phyloP scores from a whole-genome alignment of 2,113 vertebrate species.

The Entomyzon cyanotis region DNA sequence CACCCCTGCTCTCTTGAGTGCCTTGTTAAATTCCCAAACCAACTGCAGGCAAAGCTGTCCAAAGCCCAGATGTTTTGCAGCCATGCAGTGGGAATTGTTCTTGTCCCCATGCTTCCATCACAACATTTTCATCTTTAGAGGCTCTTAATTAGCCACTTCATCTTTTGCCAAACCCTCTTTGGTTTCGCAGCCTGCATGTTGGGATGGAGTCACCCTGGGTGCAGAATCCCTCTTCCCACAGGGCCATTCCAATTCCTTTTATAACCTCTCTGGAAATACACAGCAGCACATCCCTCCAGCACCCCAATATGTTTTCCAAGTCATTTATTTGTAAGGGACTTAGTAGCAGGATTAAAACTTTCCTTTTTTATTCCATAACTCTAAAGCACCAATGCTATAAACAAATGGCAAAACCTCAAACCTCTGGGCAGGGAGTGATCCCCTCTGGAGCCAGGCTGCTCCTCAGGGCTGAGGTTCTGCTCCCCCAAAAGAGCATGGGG shows the following conservation, averaged over 20 bases:
- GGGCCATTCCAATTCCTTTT: not conserved
- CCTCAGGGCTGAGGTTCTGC: fast-evolving
- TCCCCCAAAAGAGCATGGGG: not conserved
- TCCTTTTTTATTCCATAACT: not conserved
- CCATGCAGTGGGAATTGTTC: not conserved
- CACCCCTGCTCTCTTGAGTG: not conserved
- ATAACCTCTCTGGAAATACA: not conserved
- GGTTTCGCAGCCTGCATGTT: not conserved
- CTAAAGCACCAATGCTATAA: fast-evolving
- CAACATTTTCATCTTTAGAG: not conserved
- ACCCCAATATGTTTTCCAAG: not conserved
- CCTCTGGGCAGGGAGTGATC: not conserved
- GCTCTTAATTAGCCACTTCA: not conserved
- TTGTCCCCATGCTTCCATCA: not conserved
- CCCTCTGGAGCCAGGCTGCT: not conserved
- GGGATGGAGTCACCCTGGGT: not conserved
- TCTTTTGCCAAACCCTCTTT: not conserved
- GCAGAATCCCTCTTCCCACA: not conserved
- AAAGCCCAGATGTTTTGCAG: not conserved
- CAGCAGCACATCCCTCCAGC: not conserved
- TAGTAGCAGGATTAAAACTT: not conserved
- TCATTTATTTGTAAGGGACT: not conserved
- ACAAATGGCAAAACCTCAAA: not conserved
- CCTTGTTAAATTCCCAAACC: not conserved
- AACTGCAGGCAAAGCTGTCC: not conserved